phyloP scores from a whole-genome alignment of 2,113 vertebrate genomes.

The Arizona elegans region DNA sequence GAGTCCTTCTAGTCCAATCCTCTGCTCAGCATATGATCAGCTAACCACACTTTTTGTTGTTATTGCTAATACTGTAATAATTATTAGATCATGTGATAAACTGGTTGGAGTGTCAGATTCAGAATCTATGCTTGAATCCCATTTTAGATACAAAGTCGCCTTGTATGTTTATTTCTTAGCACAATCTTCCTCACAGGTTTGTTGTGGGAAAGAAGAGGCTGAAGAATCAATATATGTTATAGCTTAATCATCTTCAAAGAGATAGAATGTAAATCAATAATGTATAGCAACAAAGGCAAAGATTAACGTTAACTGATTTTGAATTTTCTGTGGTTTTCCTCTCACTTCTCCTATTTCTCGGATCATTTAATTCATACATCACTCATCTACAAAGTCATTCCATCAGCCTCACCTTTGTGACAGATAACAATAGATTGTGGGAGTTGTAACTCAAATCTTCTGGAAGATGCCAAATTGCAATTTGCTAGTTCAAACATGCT shows the following conservation, averaged over 20 bases:
- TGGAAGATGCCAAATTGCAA: not conserved
- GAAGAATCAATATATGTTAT: not conserved
- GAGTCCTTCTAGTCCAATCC: not conserved
- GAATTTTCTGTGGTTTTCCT: not conserved
- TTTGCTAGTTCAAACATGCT: not conserved
- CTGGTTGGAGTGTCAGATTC: not conserved
- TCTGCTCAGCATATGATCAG: not conserved
- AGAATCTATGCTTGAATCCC: not conserved
- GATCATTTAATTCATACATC: not conserved
- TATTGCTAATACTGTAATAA: not conserved
- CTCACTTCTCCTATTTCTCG: not conserved
- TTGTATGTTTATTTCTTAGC: not conserved
- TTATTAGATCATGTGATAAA: not conserved
- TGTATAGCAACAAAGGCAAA: not conserved
- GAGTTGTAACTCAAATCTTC: not conserved
- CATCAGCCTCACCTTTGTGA: not conserved
- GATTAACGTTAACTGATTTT: not conserved
- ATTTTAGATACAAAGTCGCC: not conserved
- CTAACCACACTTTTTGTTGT: not conserved
- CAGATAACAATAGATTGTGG: not conserved
- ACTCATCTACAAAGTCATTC: not conserved
- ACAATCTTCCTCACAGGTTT: not conserved
- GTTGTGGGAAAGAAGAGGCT: not conserved
- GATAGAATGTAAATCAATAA: not conserved
- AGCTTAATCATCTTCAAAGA: not conserved